Conservation (phyloP, 2,888 invertebrate species). For the Pheosia gnoma region DNA sequence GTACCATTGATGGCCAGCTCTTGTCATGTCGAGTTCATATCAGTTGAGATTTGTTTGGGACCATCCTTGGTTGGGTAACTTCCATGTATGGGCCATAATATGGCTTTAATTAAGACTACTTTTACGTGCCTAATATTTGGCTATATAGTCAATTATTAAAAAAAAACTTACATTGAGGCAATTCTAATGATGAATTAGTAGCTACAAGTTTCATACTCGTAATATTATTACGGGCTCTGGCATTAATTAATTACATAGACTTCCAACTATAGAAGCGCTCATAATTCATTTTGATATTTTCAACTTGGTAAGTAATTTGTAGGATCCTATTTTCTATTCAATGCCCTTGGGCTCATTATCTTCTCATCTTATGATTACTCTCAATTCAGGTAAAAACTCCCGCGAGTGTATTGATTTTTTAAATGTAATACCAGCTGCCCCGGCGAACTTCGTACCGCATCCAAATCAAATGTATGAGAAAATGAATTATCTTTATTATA, state of each 20-base stretch:
- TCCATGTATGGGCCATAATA: too few relatives aligned
- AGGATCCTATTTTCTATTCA: background rate
- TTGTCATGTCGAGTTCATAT: background rate
- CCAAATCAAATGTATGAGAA: too few relatives aligned
- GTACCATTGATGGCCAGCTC: background rate
- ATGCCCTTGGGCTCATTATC: background rate
- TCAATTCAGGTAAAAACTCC: background rate
- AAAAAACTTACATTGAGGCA: background rate
- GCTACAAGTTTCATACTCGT: background rate
- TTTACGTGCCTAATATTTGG: too few relatives aligned
- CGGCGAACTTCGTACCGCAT: too few relatives aligned
- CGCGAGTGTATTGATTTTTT: too few relatives aligned
- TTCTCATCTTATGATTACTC: background rate
- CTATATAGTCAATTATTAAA: too few relatives aligned
- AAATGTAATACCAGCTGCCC: too few relatives aligned
- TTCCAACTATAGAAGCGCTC: background rate
- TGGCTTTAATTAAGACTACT: too few relatives aligned
- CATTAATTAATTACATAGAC: background rate
- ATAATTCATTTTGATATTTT: conserved; percentile 2
- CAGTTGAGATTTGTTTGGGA: background rate
- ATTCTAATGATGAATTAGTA: background rate
- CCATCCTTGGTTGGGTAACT: background rate
- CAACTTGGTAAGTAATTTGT: background rate
- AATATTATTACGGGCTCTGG: background rate
- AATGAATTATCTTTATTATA: too few relatives aligned